phyloP scores from a whole-genome alignment of 2,113 vertebrate species.

The Nyctibius bracteatus region DNA sequence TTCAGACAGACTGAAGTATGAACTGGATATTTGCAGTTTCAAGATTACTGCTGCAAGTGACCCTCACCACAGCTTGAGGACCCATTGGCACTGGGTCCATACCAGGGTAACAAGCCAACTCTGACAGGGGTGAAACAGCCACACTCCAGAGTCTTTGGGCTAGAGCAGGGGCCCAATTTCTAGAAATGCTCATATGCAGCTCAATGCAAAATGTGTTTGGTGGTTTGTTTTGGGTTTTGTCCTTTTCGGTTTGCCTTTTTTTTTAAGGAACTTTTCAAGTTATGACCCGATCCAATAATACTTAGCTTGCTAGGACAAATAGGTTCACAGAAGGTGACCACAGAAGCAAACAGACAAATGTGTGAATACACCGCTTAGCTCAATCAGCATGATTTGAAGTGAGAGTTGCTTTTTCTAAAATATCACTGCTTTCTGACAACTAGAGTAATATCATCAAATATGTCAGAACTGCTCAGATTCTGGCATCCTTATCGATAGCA shows the following conservation, averaged over 20 bases:
- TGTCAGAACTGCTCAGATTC: neutral
- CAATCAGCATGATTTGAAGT: neutral
- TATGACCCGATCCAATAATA: neutral
- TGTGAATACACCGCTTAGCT: neutral
- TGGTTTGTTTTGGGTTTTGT: neutral
- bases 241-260: too few relatives aligned
- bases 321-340: neutral
- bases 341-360: neutral
- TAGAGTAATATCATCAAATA: neutral
- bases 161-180: neutral
- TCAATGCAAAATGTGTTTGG: neutral
- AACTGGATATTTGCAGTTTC: neutral
- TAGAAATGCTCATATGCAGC: neutral
- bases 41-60: neutral
- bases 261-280: neutral
- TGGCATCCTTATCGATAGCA: neutral
- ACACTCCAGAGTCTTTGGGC: neutral
- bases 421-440: neutral
- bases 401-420: neutral
- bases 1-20: neutral
- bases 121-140: neutral
- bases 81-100: neutral
- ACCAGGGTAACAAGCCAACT: neutral
- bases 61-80: neutral
- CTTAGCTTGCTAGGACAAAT: neutral